Conservation (phyloP, 2,113 vertebrate genomes). For the Poicephalus gulielmi region DNA sequence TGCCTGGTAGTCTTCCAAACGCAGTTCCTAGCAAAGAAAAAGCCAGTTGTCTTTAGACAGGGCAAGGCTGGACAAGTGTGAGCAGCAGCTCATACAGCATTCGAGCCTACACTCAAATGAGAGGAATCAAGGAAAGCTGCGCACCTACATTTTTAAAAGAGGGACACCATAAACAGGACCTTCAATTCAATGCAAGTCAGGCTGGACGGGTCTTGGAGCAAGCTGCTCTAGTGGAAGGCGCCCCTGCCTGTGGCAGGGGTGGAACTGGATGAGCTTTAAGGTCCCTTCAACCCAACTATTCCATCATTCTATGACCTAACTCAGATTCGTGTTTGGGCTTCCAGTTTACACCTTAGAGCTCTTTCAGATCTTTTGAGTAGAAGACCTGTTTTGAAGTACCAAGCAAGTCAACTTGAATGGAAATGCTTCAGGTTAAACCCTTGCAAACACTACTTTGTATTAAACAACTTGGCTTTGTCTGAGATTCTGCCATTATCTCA, state of each 20-base stretch:
- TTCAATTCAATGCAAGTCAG: neutral
- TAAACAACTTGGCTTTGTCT: neutral
- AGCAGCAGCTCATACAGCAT: neutral
- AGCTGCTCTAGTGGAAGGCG: neutral
- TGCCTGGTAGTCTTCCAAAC: slow-evolving; percentile 94
- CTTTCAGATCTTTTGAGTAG: neutral
- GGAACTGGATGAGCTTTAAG: neutral
- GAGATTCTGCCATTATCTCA: neutral
- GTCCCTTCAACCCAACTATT: neutral
- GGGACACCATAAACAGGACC: neutral
- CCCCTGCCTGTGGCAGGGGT: no score
- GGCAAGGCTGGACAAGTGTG: neutral
- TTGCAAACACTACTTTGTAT: accelerated
- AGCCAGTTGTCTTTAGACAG: neutral
- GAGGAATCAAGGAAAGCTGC: neutral
- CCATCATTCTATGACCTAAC: neutral
- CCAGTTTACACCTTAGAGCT: neutral
- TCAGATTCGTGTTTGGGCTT: neutral
- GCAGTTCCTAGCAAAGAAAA: slow-evolving; percentile 77
- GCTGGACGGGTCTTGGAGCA: neutral
- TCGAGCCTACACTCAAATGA: neutral
- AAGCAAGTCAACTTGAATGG: accelerated
- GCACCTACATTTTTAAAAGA: accelerated
- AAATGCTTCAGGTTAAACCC: neutral
- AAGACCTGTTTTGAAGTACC: neutral